phyloP scores from a whole-genome alignment of 2,888 invertebrate genomes.

The Unio pictorum region DNA sequence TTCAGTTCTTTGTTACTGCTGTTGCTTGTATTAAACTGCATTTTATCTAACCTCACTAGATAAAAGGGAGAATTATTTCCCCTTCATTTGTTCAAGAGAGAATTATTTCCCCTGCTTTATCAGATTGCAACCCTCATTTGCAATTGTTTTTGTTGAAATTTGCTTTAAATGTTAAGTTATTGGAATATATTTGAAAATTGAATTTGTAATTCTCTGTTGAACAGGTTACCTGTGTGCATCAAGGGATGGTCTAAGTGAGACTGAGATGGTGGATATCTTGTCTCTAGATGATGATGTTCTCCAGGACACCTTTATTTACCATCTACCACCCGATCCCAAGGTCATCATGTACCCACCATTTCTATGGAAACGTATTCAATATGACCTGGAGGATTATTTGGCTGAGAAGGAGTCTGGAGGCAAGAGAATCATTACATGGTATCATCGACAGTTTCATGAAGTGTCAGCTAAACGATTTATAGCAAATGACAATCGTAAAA shows the following conservation, averaged over 20 bases:
- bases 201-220: neutral
- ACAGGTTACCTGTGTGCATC: conserved; percentile 56
- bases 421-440: conserved; percentile 50
- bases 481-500: conserved; percentile 4
- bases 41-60: too few relatives aligned
- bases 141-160: too few relatives aligned
- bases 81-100: too few relatives aligned
- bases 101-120: too few relatives aligned
- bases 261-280: conserved; percentile 61
- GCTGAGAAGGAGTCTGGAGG: conserved; percentile 40
- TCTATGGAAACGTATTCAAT: conserved; percentile 47
- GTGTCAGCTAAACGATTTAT: conserved; percentile 28
- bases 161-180: too few relatives aligned
- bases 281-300: conserved; percentile 63
- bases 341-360: conserved; percentile 54
- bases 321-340: conserved; percentile 58
- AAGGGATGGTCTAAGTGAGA: conserved; percentile 43
- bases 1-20: too few relatives aligned
- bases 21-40: too few relatives aligned
- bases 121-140: too few relatives aligned
- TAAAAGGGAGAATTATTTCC: too few relatives aligned
- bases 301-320: conserved; percentile 61
- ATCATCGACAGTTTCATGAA: conserved; percentile 57
- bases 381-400: conserved; percentile 50
- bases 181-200: neutral